Evolutionary conservation across 2,113 vertebrate genomes (phyloP), one percentile per base, ranked within the genome.

Genomic region (Gobiocypris rarus): DNA sequence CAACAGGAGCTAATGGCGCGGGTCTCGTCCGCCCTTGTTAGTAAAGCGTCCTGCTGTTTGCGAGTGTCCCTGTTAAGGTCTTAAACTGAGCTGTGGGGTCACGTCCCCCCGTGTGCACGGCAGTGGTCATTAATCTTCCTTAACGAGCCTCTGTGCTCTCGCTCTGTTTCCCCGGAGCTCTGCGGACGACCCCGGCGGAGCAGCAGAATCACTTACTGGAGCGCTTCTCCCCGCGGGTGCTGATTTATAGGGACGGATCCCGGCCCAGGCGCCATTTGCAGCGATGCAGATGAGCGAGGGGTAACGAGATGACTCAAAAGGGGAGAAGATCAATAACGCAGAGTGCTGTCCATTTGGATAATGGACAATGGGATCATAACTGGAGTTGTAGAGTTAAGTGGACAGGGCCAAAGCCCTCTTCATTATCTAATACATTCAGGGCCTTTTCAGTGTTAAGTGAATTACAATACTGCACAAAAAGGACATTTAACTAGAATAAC

Each of bases 301-400:
- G 94, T 93, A 95, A 95, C 92, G 89, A 93, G 93, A 91, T 92
- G 86, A 86, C 92, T 95, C 88, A 89, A 93, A 95, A 91, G 92
- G 93, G 90, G 92, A 85, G 87, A 89, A 92, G 95, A 97, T 97
- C 96, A 95, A 97, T 97, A 96, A 85, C 77, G 74, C 91, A 93
- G 91, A 96, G 95, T 95, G 92, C 91, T 95, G 94, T 95, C 95
- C 95, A 97, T 96, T 97, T 97, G 92, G 93, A 93, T 98, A 98
- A 98, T 97, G 95, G 96, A 95, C 93, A 93, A 94, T 88, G 90
- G 87, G 94, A 74, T 96, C 94, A 95, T 95, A 94, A 90, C 91
- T 92, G 89, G 89, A 93, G 87, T 91, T 94, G 91, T 93, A 92
- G 93, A 94, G 94, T 94, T 94, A 95, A 94, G 91, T 90, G 92